Percentiles rank a stretch among this genome's conserved stretches.
Conservation (phyloP, 2,113 vertebrate species). For the Xerus inauris region DNA sequence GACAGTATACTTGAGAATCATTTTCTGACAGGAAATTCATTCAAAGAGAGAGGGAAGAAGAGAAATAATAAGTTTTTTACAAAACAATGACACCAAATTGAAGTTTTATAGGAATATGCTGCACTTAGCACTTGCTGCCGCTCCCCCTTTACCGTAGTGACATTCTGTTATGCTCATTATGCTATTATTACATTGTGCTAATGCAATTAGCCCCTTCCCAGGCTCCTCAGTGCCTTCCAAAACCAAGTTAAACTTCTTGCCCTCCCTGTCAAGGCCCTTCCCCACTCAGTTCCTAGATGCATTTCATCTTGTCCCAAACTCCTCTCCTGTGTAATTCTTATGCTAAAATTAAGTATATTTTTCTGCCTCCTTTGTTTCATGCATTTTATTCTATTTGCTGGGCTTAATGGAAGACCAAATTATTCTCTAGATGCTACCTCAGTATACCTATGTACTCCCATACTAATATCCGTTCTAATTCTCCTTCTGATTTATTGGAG, state of each 20-base stretch:
- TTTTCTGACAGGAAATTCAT: slow-evolving; percentile 48
- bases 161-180: slow-evolving; percentile 31
- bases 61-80: slow-evolving; percentile 32
- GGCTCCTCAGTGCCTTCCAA: neutral
- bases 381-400: neutral
- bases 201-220: slow-evolving; percentile 54
- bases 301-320: neutral
- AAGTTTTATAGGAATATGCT: slow-evolving; percentile 52
- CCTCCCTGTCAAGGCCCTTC: neutral
- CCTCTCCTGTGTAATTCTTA: neutral
- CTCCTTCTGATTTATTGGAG: neutral
- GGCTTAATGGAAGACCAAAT: neutral
- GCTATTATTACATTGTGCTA: slow-evolving; percentile 37
- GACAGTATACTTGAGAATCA: neutral
- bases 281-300: neutral
- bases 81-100: slow-evolving; percentile 47
- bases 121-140: slow-evolving; percentile 48
- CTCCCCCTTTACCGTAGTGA: neutral
- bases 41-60: neutral
- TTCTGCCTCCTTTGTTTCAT: neutral
- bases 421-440: neutral
- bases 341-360: neutral
- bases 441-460: neutral
- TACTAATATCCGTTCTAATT: neutral
- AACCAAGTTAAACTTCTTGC: slow-evolving; percentile 59